Percentiles rank a stretch among this genome's conserved stretches.
Conservation (phyloP, 1,140 invertebrate genomes). For the Lucilia sericata region DNA sequence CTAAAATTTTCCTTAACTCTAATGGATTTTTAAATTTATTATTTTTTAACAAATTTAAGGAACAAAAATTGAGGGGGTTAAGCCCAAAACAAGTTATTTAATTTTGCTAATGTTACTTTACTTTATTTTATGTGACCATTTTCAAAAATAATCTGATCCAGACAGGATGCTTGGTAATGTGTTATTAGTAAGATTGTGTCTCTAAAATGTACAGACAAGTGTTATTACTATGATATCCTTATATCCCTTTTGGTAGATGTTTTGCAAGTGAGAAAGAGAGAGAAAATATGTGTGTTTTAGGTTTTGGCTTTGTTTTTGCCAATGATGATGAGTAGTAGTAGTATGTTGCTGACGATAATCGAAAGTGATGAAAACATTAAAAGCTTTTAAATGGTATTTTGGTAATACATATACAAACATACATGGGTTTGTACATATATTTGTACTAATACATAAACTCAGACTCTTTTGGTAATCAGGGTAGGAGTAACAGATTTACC, state of each 20-base stretch:
- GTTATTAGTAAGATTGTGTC: not conserved
- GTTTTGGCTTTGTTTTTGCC: slow-evolving; percentile 2
- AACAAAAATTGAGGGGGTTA: not conserved
- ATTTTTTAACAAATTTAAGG: not conserved
- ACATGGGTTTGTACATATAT: no score
- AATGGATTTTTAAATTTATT: not conserved
- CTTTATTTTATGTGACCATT: slow-evolving; percentile 33
- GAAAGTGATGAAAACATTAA: slow-evolving; percentile 42
- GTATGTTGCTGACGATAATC: slow-evolving; percentile 31
- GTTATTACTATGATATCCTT: not conserved
- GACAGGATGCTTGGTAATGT: slow-evolving; percentile 26
- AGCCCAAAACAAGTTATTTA: not conserved
- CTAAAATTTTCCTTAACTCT: not conserved
- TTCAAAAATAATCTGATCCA: slow-evolving; percentile 39
- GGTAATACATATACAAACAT: not conserved
- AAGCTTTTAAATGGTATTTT: slow-evolving; percentile 37
- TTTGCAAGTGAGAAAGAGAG: not conserved
- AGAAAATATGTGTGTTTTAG: not conserved
- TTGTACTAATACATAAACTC: not conserved
- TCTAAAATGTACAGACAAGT: not conserved
- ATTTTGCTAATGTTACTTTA: slow-evolving; percentile 17
- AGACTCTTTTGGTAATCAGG: not conserved
- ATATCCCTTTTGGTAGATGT: not conserved
- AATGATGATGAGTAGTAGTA: not conserved
- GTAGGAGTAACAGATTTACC: not conserved